Conservation (phyloP, 2,113 vertebrate species). For the Strigops habroptila region DNA sequence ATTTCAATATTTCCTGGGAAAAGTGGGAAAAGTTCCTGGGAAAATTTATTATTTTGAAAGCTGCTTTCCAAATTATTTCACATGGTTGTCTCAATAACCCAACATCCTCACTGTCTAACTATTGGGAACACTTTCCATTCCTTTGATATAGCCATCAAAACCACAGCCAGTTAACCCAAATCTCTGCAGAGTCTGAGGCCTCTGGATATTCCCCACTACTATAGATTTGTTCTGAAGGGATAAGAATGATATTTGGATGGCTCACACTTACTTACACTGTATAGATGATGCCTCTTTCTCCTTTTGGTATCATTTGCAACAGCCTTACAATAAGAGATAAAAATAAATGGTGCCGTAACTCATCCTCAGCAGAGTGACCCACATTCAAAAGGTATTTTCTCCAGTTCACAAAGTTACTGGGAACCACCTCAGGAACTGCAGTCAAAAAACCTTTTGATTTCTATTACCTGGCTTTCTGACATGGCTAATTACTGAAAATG, state of each 20-base stretch:
- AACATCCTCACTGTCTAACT: neutral
- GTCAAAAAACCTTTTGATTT: constrained; percentile 36
- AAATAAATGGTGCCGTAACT: neutral
- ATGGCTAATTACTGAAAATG: constrained; percentile 10
- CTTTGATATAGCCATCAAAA: neutral
- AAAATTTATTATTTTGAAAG: neutral
- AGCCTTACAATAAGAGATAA: constrained; percentile 22
- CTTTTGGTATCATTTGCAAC: constrained; percentile 10
- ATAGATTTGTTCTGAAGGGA: neutral
- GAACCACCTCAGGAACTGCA: neutral
- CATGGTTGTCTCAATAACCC: neutral
- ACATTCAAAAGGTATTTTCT: neutral
- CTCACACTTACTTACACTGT: neutral
- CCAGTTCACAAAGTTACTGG: neutral
- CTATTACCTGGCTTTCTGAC: constrained; percentile 10
- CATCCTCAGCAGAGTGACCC: constrained; percentile 26
- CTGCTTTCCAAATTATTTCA: neutral
- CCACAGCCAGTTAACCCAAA: neutral
- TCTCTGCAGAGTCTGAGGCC: neutral
- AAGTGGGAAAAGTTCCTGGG: neutral
- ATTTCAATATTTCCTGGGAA: neutral
- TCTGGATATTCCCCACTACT: neutral
- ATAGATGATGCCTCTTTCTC: neutral
- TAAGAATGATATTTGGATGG: neutral
- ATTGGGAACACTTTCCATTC: neutral